Percentiles rank a stretch among this genome's conserved stretches.
phyloP scores from a whole-genome alignment of 2,113 vertebrate species.

The Ibidorhyncha struthersii region DNA sequence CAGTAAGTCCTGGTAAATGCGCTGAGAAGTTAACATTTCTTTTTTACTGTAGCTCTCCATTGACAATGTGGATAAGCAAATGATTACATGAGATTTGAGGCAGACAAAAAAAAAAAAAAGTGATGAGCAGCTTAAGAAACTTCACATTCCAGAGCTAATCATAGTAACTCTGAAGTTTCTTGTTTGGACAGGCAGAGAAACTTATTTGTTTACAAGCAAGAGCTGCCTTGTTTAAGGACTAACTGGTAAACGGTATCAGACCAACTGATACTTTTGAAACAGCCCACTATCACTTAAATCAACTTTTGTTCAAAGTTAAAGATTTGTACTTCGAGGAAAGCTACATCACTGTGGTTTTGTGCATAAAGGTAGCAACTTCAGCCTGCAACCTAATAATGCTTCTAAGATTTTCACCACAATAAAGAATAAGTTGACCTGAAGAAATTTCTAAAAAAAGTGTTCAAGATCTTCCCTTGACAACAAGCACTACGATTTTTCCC shows the following conservation, averaged over 20 bases:
- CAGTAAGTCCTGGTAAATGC: background rate
- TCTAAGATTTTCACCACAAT: slow-evolving; percentile 18
- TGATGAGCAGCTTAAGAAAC: background rate
- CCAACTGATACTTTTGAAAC: background rate
- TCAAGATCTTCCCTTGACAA: slow-evolving; percentile 13
- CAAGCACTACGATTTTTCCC: background rate
- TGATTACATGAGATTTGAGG: background rate
- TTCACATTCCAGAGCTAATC: slow-evolving; percentile 28
- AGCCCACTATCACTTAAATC: background rate
- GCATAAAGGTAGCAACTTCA: background rate
- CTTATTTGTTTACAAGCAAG: background rate
- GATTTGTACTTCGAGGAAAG: background rate
- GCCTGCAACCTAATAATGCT: background rate
- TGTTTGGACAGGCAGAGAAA: slow-evolving; percentile 18
- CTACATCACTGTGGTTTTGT: background rate
- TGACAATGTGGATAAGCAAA: background rate
- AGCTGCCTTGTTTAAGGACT: background rate
- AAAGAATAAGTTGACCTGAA: background rate
- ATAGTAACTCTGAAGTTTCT: background rate
- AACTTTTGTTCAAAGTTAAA: background rate
- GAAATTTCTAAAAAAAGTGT: background rate
- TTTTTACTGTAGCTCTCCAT: background rate
- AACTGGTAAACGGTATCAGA: background rate
- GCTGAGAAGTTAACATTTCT: background rate
- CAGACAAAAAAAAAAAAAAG: background rate